phyloP scores from a whole-genome alignment of 2,113 vertebrate genomes.

The Gallinago paraguaiae region DNA sequence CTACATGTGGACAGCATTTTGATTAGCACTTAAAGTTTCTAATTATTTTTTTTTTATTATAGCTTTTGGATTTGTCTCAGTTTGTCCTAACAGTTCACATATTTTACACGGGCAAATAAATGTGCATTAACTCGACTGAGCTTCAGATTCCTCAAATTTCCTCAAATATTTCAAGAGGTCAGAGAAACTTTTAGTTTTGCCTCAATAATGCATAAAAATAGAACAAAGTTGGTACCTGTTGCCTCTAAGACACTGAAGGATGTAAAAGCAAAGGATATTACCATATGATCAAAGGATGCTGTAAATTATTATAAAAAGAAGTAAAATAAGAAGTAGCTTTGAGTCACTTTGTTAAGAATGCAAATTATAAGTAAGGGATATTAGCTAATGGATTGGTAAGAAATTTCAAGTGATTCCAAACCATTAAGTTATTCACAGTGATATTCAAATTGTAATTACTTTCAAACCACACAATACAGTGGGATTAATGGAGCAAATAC shows the following conservation, averaged over 20 bases:
- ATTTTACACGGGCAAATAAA: not conserved
- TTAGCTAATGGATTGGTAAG: constrained; percentile 5
- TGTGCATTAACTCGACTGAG: not conserved
- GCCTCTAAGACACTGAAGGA: not conserved
- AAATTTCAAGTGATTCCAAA: constrained; percentile 35
- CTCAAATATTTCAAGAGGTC: not conserved
- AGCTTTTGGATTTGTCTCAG: not conserved
- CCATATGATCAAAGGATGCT: not conserved
- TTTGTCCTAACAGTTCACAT: not conserved
- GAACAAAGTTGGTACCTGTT: not conserved
- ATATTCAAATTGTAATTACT: constrained; percentile 31
- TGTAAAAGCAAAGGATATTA: not conserved
- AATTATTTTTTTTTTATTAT: not conserved
- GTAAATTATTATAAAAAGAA: not conserved
- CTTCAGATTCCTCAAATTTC: not conserved
- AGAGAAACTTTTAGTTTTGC: not conserved
- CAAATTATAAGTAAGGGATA: not conserved
- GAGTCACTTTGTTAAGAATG: not conserved
- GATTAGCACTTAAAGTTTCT: not conserved
- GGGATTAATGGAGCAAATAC: constrained; percentile 16
- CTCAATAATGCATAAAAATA: not conserved
- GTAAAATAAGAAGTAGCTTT: not conserved
- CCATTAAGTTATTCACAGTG: constrained; percentile 8
- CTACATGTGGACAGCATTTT: not conserved
- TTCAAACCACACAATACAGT: not conserved